Conservation (phyloP, 2,888 invertebrate species). For the Zelleria hepariella region DNA sequence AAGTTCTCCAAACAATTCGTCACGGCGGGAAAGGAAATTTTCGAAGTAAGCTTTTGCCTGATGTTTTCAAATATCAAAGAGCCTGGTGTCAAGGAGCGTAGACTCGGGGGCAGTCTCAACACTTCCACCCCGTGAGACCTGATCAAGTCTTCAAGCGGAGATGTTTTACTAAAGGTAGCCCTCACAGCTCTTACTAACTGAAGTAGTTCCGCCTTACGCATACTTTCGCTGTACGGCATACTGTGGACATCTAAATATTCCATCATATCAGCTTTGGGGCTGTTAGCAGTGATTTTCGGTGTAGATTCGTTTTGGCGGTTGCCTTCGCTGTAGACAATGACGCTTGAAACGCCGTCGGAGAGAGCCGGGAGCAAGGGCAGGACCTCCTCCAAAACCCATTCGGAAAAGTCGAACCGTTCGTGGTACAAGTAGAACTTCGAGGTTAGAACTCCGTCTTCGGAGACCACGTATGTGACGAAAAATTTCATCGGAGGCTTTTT, state of each 20-base stretch:
- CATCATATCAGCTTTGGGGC: constrained; percentile 20
- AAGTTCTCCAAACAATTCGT: not conserved
- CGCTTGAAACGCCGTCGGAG: too few relatives aligned
- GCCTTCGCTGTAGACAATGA: constrained; percentile 20
- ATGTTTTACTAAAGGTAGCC: not conserved
- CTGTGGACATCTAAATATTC: constrained; percentile 24
- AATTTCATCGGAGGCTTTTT: not conserved
- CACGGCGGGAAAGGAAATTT: not conserved
- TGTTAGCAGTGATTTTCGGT: not conserved
- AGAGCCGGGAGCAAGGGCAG: constrained; percentile 13
- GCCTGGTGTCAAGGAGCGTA: not conserved
- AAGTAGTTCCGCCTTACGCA: not conserved
- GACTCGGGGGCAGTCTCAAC: not conserved
- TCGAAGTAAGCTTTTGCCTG: not conserved
- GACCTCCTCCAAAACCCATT: constrained; percentile 19
- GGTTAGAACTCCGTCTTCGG: constrained; percentile 11
- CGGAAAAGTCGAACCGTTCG: not conserved
- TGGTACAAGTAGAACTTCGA: not conserved
- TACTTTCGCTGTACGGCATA: constrained; percentile 15
- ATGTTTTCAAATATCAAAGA: not conserved
- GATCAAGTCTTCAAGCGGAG: not conserved
- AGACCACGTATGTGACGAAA: constrained; percentile 19
- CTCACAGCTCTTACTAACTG: not conserved
- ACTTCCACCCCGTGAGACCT: not conserved
- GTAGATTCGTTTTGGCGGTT: not conserved